Conservation (phyloP, 2,797 vertebrate genomes). For the Argya squamiceps region DNA sequence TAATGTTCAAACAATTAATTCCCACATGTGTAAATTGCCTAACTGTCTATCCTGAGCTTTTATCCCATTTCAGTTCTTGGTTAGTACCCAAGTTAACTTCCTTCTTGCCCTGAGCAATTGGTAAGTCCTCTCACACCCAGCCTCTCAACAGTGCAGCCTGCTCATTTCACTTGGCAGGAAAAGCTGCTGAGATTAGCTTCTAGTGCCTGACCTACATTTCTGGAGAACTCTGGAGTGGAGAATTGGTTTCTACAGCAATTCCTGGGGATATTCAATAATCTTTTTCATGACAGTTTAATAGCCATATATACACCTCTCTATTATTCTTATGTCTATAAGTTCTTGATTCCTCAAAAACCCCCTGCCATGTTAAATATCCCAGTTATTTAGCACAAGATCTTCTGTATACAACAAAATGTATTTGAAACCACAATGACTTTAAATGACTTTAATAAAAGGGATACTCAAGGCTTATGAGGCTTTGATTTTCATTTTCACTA, state of each 20-base stretch:
- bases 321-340: background rate
- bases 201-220: background rate
- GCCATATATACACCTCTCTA: background rate
- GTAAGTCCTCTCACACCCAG: background rate
- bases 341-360: background rate
- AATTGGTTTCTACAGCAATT: background rate
- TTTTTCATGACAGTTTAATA: constrained; percentile 5
- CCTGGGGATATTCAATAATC: background rate
- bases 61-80: background rate
- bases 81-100: background rate
- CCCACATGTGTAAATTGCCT: background rate
- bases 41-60: background rate
- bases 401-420: background rate
- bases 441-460: constrained; percentile 6
- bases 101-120: background rate
- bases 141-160: background rate
- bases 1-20: background rate
- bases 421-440: background rate
- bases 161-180: background rate
- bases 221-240: background rate
- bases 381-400: background rate
- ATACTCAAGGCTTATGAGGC: background rate
- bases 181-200: background rate
- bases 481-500: constrained; percentile 37
- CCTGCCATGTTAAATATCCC: background rate